Percentiles rank a stretch among this genome's conserved stretches.
Conservation (phyloP, 1,140 invertebrate species). For the Arctopsyche grandis region DNA sequence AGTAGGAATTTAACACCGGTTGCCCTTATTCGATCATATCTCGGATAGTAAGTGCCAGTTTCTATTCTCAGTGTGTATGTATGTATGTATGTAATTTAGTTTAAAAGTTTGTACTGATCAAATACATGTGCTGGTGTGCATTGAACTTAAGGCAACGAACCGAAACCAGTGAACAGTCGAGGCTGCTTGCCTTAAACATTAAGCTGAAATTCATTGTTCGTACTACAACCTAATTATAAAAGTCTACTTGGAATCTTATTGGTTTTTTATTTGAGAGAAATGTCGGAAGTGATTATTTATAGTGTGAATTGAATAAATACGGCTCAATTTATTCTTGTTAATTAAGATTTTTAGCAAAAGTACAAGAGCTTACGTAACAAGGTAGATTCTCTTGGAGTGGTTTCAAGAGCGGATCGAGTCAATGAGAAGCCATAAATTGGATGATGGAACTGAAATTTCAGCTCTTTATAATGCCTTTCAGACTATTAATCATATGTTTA, state of each 20-base stretch:
- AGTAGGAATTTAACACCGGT: constrained; percentile 23
- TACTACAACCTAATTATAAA: constrained; percentile 6
- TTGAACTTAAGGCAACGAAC: constrained; percentile 12
- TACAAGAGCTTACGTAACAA: too few species aligned
- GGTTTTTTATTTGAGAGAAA: background rate
- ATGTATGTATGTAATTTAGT: background rate
- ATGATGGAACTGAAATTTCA: too few species aligned
- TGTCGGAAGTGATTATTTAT: background rate
- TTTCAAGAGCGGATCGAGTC: too few species aligned
- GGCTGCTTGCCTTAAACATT: background rate
- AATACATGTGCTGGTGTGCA: background rate
- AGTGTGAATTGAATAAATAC: background rate
- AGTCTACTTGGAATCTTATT: background rate
- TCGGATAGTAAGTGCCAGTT: background rate
- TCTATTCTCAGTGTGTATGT: background rate
- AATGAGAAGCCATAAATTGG: too few species aligned
- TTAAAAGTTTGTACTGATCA: background rate
- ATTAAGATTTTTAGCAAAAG: background rate
- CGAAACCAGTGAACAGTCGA: background rate
- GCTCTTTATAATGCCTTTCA: too few species aligned
- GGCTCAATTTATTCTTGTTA: background rate
- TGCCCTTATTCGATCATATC: background rate
- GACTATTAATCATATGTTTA: too few species aligned
- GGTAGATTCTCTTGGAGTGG: too few species aligned
- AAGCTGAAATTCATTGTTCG: constrained; percentile 12